Base-by-base conservation (phyloP, 2,797 vertebrate genomes). In the Cynopterus sphinx region DNA sequence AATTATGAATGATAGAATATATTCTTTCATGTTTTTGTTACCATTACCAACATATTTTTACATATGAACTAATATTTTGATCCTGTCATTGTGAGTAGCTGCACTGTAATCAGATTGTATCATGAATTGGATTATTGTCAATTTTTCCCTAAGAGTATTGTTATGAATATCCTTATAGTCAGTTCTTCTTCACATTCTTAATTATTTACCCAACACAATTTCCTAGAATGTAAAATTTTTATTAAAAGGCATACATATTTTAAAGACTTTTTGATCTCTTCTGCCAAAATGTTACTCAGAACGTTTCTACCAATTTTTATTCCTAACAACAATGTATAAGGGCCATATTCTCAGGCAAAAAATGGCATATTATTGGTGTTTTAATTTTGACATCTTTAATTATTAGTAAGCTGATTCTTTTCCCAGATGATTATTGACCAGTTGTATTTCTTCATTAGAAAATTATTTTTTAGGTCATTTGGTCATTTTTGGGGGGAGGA, bases 181-280 rank as follows among this genome's bases (percentile, higher is more conserved):
- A 46, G 10, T 41, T 82, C n/a, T 79, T 81, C 90, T 85, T 55
- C 12, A 43, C 28, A 22, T 86, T 91, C 28, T 88, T 78, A 65
- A 68, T 95, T 75, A 51, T 68, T 96, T 95, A 68, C 53, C 70
- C 61, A 12, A 31, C 33, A 94, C 15, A 74, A 21, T 63, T 94
- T 92, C 46, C 33, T 87, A 36, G 28, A 73, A 15, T 41, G 19
- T n/a, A 87, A 16, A 33, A 15, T 75, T 22, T 67, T 49, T 24
- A 74, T 82, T 91, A 67, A 77, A 82, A 93, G 17, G 15, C 33
- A 43, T n/a, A 71, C 1, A 0, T 49, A 61, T 39, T 51, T 84
- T 85, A 91, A 86, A 74, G 49, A 31, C 36, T 46, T 68, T 68
- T 79, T 17, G 1, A 53, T 91, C 51, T 57, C 11, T 43, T 28